Base-by-base conservation (phyloP, 2,113 vertebrate species). In the Pandion haliaetus region DNA sequence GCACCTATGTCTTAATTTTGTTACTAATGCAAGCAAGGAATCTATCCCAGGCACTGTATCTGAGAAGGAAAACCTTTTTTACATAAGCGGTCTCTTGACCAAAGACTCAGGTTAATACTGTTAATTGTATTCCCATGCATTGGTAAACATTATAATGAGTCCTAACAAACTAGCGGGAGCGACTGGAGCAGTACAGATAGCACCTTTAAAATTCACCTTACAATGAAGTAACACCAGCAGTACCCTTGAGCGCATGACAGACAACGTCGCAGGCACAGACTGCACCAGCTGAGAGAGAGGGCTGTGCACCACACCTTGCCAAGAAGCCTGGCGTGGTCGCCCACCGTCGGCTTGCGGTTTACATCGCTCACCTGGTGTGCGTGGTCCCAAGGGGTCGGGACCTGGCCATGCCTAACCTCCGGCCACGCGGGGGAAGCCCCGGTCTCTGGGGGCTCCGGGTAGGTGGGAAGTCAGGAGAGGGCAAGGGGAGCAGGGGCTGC, bases 361-460 rank as follows among this genome's bases (percentile, higher is more conserved):
- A 9, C 50, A 5, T 9, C 4, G 9, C 21, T 36, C 16, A 4
- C 13, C 28, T 1, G 21, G 42, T 54, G 52, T 54, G 52, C 9
- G 26, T 29, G 79, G 19, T 20, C 34, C 6, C 24, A 15, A 12
- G 19, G 31, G 59, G 29, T 14, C 3, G 5, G 36, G 31, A 80
- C 16, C 17, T 8, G 6, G 17, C 67, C 21, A 1, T 40, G 34
- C 21, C 28, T 4, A 6, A 26, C 10, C 44, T 20, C 29, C 1
- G 8, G 28, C 25, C 2, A 3, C 24, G 38, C 45, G n/a, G 50
- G 78, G 14, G 38, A 31, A 50, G 16, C 15, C 28, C 57, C 1
- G 1, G 19, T 36, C 71, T 52, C n/a, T 3, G 3, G 9, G 15
- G 16, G 21, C 17, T 40, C 28, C 1, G 21, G 6, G 18, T 8